Base-by-base conservation (phyloP, 2,113 vertebrate species). In the Gasterosteus nipponicus region DNA sequence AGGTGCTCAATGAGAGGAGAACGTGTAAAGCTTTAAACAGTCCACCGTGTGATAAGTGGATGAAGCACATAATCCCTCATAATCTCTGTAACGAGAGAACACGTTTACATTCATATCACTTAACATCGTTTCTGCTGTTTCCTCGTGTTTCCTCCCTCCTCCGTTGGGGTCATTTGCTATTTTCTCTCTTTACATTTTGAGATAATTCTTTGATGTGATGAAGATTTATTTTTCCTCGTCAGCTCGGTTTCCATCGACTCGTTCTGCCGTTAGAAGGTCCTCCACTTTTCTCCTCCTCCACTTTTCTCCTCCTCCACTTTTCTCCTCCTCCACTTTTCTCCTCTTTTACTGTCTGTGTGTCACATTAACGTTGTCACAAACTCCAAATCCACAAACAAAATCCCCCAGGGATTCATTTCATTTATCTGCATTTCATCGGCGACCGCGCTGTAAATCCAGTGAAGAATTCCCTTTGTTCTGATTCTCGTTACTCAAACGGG, bases 381-480 rank as follows among this genome's bases (percentile, higher is more conserved):
- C 47, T 2, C 29, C n/a, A 4, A 35, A 8, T 69, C 57, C 51
- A n/a, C 3, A 4, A 26, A 16, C 46, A 38, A 46, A 58, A 69
- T 1, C 26, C 71, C 56, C 41, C 67, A 10, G 29, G 65, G 71
- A 61, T 78, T 22, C 15, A 2, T 69, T 65, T 56, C 0, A 61
- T 70, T 35, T 38, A 78, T 72, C 42, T 69, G 41, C 35, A n/a
- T 53, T 76, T 76, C 38, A 44, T 15, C 12, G 19, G 15, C 41
- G 39, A 41, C 38, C 31, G 10, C 12, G 31, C 6, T 6, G 7
- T 51, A 14, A 77, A 73, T 74, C 56, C n/a, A 67, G 38, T 58
- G 0, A 77, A 42, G 62, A 10, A 2, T 33, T 54, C 38, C 38
- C 5, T n/a, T 5, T 31, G 29, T 46, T n/a, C 46, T 3, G 1